A percentile compares a stretch with the other conserved stretches of the same genome.
Evolutionary conservation across 1,140 invertebrate species (phyloP).

Genomic region (Campoletis sonorensis): DNA sequence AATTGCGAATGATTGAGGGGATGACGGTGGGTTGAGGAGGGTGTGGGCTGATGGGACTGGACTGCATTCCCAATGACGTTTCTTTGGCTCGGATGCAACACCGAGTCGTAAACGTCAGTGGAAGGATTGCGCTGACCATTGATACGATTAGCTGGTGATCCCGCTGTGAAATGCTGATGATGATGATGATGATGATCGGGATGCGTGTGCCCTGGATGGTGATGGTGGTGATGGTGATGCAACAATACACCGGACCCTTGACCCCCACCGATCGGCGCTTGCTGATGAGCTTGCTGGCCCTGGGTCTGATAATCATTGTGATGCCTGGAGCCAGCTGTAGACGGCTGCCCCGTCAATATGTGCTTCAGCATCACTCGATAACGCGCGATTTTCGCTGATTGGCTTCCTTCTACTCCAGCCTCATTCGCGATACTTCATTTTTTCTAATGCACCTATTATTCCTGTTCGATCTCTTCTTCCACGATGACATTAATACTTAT

Average conservation of each 20-base stretch:
- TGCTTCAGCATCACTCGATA: conserved; percentile 76
- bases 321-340: conserved; percentile 71
- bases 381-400: conserved; percentile 49
- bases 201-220: conserved; percentile 38
- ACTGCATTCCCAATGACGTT: neutral
- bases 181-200: conserved; percentile 48
- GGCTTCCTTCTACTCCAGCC: conserved; percentile 6
- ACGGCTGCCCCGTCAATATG: conserved; percentile 75
- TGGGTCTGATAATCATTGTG: conserved; percentile 71
- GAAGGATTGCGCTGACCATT: conserved; percentile 51
- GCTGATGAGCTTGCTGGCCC: conserved; percentile 49
- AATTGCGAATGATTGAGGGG: conserved; percentile 72
- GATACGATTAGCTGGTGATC: conserved; percentile 45
- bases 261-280: conserved; percentile 23
- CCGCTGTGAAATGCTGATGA: conserved; percentile 57
- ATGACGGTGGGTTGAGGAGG: conserved; percentile 65
- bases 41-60: conserved; percentile 59
- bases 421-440: neutral
- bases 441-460: neutral
- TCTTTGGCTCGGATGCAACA: conserved; percentile 56
- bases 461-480: neutral
- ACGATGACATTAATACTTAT: too few species aligned
- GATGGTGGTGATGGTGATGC: conserved; percentile 48
- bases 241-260: conserved; percentile 15
- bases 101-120: conserved; percentile 71